A percentile compares a stretch with the other conserved stretches of the same genome.
phyloP scores from a whole-genome alignment of 1,140 invertebrate genomes.

The Drosophila sucinea region DNA sequence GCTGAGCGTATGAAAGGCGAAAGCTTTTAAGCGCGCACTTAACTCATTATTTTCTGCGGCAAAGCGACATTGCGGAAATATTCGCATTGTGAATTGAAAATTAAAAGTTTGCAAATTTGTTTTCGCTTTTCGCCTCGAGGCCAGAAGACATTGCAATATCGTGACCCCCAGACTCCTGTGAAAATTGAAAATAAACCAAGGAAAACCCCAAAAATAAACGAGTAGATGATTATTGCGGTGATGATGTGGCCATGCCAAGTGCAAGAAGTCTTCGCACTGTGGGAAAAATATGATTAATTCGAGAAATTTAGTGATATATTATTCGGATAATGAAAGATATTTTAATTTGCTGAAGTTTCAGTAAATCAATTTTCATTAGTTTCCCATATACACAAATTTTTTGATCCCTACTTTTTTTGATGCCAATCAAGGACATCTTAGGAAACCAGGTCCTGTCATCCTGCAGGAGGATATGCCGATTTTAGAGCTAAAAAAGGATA shows the following conservation, averaged over 20 bases:
- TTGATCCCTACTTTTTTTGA: no score
- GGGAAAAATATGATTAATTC: not conserved
- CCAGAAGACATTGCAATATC: constrained; percentile 9
- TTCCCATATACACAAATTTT: no score
- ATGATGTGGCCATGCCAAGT: not conserved
- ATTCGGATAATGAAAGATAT: no score
- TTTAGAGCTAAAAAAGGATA: no score
- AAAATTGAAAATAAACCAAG: constrained; percentile 5
- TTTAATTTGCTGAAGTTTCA: no score
- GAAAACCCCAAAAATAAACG: not conserved
- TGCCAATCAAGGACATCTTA: no score
- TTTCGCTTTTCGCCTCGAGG: constrained; percentile 36
- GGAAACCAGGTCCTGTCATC: no score
- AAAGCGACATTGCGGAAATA: constrained; percentile 36
- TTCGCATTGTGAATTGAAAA: constrained; percentile 68
- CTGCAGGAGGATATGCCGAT: no score
- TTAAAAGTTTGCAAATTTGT: constrained; percentile 73
- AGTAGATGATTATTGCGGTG: not conserved
- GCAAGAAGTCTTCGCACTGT: not conserved
- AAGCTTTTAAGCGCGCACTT: constrained; percentile 81
- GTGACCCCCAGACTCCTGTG: constrained; percentile 12
- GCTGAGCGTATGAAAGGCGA: constrained; percentile 61
- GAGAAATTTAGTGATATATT: not conserved
- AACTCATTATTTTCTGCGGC: constrained; percentile 68
- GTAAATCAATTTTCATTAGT: no score